Base-by-base conservation (phyloP, 2,113 vertebrate species). In the Cyphomyrus plagiostoma region DNA sequence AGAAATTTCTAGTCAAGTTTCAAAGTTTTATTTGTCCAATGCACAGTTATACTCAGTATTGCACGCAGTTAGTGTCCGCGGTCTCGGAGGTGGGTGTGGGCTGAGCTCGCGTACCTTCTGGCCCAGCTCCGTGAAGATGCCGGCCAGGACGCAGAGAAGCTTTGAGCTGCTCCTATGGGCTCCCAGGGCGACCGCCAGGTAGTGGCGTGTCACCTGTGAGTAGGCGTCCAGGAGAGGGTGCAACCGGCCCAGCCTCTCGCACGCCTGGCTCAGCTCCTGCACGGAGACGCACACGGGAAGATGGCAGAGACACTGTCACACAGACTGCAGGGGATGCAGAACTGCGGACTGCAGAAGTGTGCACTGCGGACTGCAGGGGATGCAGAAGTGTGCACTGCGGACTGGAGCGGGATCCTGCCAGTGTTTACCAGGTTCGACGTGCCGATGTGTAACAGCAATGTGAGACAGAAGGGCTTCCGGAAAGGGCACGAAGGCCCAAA, bases 161-260 rank as follows among this genome's bases (percentile, higher is more conserved):
- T 99, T 99, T 0, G 96, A 98, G 0, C 97, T 97, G 93, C 96
- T 97, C 49, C 98, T 95, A 92, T 99, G 98, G 86, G 96, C 96
- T 9, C 96, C 96, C 93, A 99, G 89, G 7, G 95, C 96, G 90
- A 97, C 88, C 0, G 95, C 96, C 92, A 99, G 92, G 93, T 97
- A 99, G 95, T 97, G 98, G 4, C 97, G 95, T 86, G 97, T 91
- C 4, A 99, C 94, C 86, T 98, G 97, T 0, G 95, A 96, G 93
- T 98, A 99, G 30, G 95, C 93, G 89, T 92, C 95, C 70, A 99
- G 94, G 95, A 99, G 93, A 66, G 98, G 98, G 92, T 97, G 93
- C 9, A 99, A 93, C 50, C 95, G 96, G 84, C 95, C 96, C 93
- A 99, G 89, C 93, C 96, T 91, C 90, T 92, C 93, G 92, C 98